Base-by-base conservation (phyloP, 2,888 invertebrate genomes). In the Stratiomys singularior region DNA sequence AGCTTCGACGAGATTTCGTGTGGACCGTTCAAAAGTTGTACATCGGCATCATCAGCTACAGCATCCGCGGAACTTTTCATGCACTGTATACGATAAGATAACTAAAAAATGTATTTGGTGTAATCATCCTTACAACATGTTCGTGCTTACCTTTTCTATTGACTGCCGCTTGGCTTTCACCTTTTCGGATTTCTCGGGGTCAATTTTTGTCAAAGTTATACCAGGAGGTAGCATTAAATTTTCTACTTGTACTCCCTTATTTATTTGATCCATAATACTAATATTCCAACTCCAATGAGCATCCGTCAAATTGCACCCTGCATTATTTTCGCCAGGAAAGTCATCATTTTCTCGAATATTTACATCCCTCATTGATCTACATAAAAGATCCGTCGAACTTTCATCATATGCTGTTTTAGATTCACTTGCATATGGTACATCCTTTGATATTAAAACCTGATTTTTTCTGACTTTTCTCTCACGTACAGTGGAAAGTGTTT, bases 141-240 rank as follows among this genome's bases (percentile, higher is more conserved):
- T 9, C 2, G 15, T 25, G 27, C 66, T 77, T 21, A 87, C 83
- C 78, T 85, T 84, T 25, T 84, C 84, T 66, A 87, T 87, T 46
- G 86, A 86, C 79, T 87, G 87, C 11, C 85, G 85, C 80, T 87
- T 86, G 77, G 85, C 86, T 3, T 85, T 85, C 47, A 87, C 63
- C 63, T 83, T 84, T 71, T 87, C 87, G 72, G 86, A 86, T 76
- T 85, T 85, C 52, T 83, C 85, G 0, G 91, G 90, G 80, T 92
- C 92, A 0, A 94, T 93, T 78, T 93, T 89, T 0, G 93, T 94
- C 52, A 94, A 89, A 0, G 93, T 94, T 64, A 94, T 94, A n/a
- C 94, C 94, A 0, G 94, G 94, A 0, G 94, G 94, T 60, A 94
- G 85, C 52, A 89, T 89, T 23, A 93, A 83, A 81, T 92, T 91